A percentile compares a stretch with the other conserved stretches of the same genome.
These are phyloP conservation scores for Sesamia inferens DNA, from an alignment of 2,888 invertebrate species.

Conservation along the genomic window DNA sequence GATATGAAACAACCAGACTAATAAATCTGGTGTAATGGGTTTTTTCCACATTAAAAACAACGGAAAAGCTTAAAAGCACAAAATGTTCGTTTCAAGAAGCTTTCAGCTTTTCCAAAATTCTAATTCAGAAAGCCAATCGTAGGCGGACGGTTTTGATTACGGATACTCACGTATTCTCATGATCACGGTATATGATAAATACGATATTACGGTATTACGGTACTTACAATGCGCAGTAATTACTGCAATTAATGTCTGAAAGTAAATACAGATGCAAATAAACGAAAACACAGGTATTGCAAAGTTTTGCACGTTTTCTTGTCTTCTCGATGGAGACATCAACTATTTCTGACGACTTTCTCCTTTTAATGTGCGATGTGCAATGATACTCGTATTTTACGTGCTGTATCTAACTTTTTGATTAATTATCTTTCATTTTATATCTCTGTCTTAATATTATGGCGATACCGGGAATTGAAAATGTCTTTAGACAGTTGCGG, in stretches of 20 bases:
- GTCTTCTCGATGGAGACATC: slow-evolving; percentile 48
- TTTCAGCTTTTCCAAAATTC: not conserved
- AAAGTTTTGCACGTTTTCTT: slow-evolving; percentile 44
- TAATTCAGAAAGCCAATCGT: not conserved
- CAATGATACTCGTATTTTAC: slow-evolving; percentile 30
- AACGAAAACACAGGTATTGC: slow-evolving; percentile 32
- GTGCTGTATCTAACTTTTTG: slow-evolving; percentile 13
- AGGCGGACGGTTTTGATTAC: slow-evolving; percentile 39
- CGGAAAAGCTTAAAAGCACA: not conserved
- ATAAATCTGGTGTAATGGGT: not conserved
- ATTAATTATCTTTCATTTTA: slow-evolving; percentile 26
- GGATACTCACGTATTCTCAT: slow-evolving; percentile 22
- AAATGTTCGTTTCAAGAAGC: not conserved
- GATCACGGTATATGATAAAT: slow-evolving; percentile 31
- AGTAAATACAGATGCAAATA: slow-evolving; percentile 46
- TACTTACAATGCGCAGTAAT: slow-evolving; percentile 37
- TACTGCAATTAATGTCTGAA: slow-evolving; percentile 38
- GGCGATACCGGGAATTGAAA: slow-evolving; percentile 18
- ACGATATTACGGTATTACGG: slow-evolving; percentile 45
- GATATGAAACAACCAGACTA: not conserved
- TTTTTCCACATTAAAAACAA: not conserved
- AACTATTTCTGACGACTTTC: slow-evolving; percentile 54
- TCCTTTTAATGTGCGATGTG: slow-evolving; percentile 47
- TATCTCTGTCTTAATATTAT: slow-evolving; percentile 1
- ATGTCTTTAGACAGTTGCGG: slow-evolving; percentile 3